Evolutionary conservation across 2,797 vertebrate genomes (phyloP).

Genomic region (Limnodromus scolopaceus): DNA sequence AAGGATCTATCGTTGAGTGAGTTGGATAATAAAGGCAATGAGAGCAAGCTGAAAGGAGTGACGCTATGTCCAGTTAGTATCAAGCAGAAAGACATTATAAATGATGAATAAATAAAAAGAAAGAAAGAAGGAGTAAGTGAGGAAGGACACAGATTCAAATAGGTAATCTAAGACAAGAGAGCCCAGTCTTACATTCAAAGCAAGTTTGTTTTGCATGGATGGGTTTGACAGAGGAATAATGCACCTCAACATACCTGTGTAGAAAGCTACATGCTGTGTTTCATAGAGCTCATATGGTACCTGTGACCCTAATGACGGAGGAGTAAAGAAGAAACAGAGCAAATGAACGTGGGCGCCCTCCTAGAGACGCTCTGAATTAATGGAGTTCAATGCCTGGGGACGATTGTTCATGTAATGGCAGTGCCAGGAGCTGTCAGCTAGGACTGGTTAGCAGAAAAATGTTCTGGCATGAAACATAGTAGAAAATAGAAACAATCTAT

Average conservation of each 20-base stretch:
- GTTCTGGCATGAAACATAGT: neutral
- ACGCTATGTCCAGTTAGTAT: neutral
- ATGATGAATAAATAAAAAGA: neutral
- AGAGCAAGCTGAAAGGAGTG: neutral
- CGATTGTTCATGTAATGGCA: neutral
- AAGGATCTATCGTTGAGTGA: neutral
- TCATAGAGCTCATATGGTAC: neutral
- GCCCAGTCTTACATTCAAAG: neutral
- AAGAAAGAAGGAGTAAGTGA: neutral
- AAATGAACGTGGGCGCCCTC: neutral
- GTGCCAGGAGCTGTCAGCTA: neutral
- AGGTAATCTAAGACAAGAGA: neutral
- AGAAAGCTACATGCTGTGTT: neutral
- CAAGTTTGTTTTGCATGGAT: neutral
- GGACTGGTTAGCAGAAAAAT: neutral
- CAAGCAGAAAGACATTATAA: neutral
- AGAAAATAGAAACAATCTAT: neutral
- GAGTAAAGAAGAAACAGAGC: neutral
- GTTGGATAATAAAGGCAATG: neutral
- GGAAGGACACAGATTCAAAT: neutral
- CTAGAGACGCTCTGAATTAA: neutral
- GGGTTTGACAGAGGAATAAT: neutral
- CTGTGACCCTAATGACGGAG: neutral
- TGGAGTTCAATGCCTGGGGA: neutral
- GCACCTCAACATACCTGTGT: neutral